A percentile compares a stretch with the other conserved stretches of the same genome.
Evolutionary conservation across 2,888 invertebrate species (phyloP).

Genomic region (Pseudoips prasinana): DNA sequence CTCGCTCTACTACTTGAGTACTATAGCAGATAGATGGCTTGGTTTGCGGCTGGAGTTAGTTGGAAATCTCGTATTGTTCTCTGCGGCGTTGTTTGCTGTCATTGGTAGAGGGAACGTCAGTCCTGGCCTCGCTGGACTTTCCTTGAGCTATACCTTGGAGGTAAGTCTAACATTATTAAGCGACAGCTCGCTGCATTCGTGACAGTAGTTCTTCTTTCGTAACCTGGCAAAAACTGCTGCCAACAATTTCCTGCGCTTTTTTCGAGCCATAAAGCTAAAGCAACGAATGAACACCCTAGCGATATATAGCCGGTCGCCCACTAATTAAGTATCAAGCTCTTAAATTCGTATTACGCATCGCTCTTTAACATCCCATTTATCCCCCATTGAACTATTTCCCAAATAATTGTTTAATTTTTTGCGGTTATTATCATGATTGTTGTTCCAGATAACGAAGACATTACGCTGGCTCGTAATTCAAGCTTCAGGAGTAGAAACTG

Average conservation of each 20-base stretch:
- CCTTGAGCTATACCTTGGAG: conserved; percentile 93
- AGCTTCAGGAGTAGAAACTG: conserved; percentile 97
- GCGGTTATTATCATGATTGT: not conserved
- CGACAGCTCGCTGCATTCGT: no score
- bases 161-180: conserved; percentile 67
- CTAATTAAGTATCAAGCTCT: no score
- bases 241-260: no score
- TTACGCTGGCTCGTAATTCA: conserved; percentile 95
- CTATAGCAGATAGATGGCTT: conserved; percentile 97
- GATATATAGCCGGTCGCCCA: no score
- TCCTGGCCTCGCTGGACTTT: conserved; percentile 93
- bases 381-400: no score
- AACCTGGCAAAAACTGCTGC: no score
- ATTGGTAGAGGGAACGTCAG: conserved; percentile 86
- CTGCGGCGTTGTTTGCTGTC: conserved; percentile 96
- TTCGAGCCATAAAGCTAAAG: no score
- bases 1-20: conserved; percentile 94
- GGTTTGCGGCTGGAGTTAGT: conserved; percentile 97
- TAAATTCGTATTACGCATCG: no score
- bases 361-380: no score
- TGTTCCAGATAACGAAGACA: conserved; percentile 92
- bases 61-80: conserved; percentile 97
- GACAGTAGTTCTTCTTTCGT: no score
- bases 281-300: no score
- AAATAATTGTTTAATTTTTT: not conserved